These are phyloP conservation scores for Camelus dromedarius DNA, from an alignment of 2,113 vertebrate species.

Conservation along the genomic window DNA sequence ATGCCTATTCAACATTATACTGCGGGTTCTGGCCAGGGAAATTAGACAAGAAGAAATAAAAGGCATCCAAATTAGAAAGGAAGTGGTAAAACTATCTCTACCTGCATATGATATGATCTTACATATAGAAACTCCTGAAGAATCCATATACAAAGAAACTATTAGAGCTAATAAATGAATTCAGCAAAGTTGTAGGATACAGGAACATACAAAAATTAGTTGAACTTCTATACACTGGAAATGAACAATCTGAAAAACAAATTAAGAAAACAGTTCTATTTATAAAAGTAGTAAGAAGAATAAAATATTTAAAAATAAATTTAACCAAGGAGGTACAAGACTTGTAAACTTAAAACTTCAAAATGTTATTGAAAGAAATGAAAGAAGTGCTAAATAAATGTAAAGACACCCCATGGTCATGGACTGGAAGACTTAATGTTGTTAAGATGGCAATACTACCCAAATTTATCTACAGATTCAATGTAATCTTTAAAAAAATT, in stretches of 20 bases:
- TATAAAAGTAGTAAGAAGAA: conserved; percentile 7
- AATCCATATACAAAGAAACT: background rate
- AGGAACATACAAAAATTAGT: conserved; percentile 7
- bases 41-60: background rate
- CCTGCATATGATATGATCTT: background rate
- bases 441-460: background rate
- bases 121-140: background rate
- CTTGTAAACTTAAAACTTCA: background rate
- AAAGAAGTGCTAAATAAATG: conserved; percentile 5
- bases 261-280: background rate
- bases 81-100: background rate
- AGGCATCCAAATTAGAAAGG: background rate
- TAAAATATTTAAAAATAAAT: conserved; percentile 40
- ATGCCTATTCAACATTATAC: background rate
- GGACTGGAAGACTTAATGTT: conserved; percentile 4
- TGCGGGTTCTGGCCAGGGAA: background rate
- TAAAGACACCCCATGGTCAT: background rate
- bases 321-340: background rate
- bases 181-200: background rate
- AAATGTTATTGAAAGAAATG: background rate
- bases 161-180: background rate
- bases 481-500: background rate
- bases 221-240: background rate
- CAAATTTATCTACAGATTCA: background rate
- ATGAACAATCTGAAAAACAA: conserved; percentile 27